phyloP scores from a whole-genome alignment of 1,140 invertebrate genomes.

The Bombus breviceps region DNA sequence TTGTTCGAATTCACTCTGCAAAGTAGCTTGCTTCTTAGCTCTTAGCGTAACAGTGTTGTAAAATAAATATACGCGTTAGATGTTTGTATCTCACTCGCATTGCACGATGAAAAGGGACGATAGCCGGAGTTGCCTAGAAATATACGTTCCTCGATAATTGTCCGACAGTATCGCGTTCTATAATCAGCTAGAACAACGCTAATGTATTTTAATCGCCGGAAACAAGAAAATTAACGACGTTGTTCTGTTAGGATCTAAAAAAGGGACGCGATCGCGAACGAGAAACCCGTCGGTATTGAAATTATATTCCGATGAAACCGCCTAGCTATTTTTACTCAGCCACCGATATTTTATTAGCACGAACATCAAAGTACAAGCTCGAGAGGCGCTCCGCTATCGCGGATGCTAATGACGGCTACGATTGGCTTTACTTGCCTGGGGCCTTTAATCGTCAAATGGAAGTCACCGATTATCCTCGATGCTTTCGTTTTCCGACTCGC shows the following conservation, averaged over 20 bases:
- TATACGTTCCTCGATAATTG: neutral
- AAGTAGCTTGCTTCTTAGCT: neutral
- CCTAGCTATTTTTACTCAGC: constrained; percentile 26
- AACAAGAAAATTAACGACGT: neutral
- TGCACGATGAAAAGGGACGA: neutral
- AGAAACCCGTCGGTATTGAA: neutral
- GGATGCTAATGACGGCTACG: constrained; percentile 32
- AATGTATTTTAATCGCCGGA: neutral
- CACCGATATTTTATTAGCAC: constrained; percentile 31
- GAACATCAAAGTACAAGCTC: constrained; percentile 9
- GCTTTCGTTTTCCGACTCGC: constrained; percentile 1
- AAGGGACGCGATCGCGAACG: neutral
- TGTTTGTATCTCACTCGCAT: neutral
- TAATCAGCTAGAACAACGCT: no score
- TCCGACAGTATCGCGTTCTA: no score
- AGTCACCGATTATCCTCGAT: constrained; percentile 10
- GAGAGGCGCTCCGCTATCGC: neutral
- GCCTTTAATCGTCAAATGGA: constrained; percentile 26
- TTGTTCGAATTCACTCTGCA: neutral
- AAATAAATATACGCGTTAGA: neutral
- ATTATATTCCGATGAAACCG: neutral
- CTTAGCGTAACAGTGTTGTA: neutral
- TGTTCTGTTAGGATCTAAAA: neutral
- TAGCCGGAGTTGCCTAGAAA: neutral
- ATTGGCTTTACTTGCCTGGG: neutral